Percentiles rank a stretch among this genome's conserved stretches.
Conservation (phyloP, 2,113 vertebrate species). For the Ammodramus savannarum region DNA sequence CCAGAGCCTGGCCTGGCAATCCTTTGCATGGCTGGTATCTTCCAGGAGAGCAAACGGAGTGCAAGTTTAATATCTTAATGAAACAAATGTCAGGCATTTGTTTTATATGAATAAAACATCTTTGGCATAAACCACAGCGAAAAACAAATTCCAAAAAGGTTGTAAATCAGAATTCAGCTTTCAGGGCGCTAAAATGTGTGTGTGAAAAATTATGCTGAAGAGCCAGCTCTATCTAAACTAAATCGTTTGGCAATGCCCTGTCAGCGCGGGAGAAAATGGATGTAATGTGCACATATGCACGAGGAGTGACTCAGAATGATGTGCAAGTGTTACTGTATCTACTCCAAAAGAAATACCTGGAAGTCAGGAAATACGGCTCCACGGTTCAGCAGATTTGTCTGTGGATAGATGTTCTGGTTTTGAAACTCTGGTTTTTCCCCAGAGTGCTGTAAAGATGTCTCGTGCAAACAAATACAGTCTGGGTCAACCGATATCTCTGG, state of each 20-base stretch:
- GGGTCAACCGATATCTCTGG: slow-evolving; percentile 64
- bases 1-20: neutral
- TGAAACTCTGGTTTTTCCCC: slow-evolving; percentile 71
- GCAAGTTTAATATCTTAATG: slow-evolving; percentile 58
- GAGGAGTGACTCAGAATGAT: slow-evolving; percentile 71
- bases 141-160: slow-evolving; percentile 59
- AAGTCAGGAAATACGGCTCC: slow-evolving; percentile 73
- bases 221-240: slow-evolving; percentile 32
- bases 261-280: slow-evolving; percentile 20
- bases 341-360: slow-evolving; percentile 76
- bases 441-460: slow-evolving; percentile 64
- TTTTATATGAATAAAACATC: slow-evolving; percentile 63
- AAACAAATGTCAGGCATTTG: slow-evolving; percentile 63
- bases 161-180: slow-evolving; percentile 58
- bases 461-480: slow-evolving; percentile 70
- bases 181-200: slow-evolving; percentile 15
- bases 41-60: neutral
- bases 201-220: slow-evolving; percentile 39
- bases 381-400: slow-evolving; percentile 67
- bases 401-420: slow-evolving; percentile 68
- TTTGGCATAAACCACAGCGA: slow-evolving; percentile 12
- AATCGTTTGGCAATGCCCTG: slow-evolving; percentile 46
- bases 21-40: neutral
- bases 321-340: slow-evolving; percentile 66
- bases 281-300: slow-evolving; percentile 33